Evolutionary conservation across 2,888 invertebrate species (phyloP).

Genomic region (Artemia sp.): DNA sequence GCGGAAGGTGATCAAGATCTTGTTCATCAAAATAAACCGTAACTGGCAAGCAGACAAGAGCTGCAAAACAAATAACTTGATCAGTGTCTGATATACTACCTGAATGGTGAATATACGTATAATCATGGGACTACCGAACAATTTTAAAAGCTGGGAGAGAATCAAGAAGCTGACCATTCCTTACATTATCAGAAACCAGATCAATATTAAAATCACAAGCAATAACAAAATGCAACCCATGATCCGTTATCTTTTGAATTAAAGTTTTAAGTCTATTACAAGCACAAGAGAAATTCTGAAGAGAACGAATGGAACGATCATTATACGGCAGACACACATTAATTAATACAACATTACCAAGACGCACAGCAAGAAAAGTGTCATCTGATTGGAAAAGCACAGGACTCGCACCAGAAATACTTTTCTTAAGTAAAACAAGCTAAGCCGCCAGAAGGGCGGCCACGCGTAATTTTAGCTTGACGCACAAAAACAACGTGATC

Average conservation of each 20-base stretch:
- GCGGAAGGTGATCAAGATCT: slow-evolving; percentile 1
- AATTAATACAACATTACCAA: slow-evolving; percentile 7
- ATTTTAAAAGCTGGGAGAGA: slow-evolving; percentile 14
- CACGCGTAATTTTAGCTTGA: too few species aligned
- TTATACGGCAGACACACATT: not conserved
- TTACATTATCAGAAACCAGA: too few species aligned
- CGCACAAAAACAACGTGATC: slow-evolving; percentile 10
- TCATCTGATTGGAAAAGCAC: slow-evolving; percentile 14
- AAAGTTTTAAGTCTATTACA: not conserved
- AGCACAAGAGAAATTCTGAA: slow-evolving; percentile 3
- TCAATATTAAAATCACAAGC: too few species aligned
- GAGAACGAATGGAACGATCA: slow-evolving; percentile 5
- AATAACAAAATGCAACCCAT: too few species aligned
- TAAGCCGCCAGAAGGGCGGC: slow-evolving; percentile 2
- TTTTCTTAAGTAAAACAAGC: not conserved
- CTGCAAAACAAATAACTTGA: slow-evolving; percentile 4
- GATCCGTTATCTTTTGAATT: slow-evolving; percentile 9
- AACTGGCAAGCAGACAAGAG: slow-evolving; percentile 8
- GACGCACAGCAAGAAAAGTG: too few species aligned
- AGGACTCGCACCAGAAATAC: slow-evolving; percentile 3
- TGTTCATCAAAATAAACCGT: slow-evolving; percentile 10
- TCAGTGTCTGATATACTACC: slow-evolving; percentile 8
- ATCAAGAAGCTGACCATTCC: slow-evolving; percentile 11
- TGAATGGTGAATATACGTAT: slow-evolving; percentile 10
- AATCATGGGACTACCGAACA: slow-evolving; percentile 4